Base-by-base conservation (phyloP, 2,888 invertebrate species). In the Drosophila peninsularis region DNA sequence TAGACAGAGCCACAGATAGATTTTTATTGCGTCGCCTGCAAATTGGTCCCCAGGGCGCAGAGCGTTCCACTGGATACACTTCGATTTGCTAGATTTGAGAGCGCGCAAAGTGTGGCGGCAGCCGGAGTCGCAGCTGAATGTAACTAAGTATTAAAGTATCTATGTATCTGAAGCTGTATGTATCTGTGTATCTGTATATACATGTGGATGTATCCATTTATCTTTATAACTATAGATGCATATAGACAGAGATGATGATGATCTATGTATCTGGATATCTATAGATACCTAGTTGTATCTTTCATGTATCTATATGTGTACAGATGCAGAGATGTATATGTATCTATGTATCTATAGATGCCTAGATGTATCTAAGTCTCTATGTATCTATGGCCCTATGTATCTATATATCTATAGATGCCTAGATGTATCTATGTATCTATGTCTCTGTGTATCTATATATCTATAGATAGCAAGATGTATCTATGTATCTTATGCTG, bases 11-110 rank as follows among this genome's bases (percentile, higher is more conserved):
- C 34, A 64, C 34, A 44, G 67, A 72, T 68, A 75, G 49, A 82
- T 70, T 80, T 80, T 84, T 75, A 78, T 63, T 75, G 71, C 74
- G 62, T 67, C 34, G 65, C 52, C 47, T 27, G 57, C 36, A 89
- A 90, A 90, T 87, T 88, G 86, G 77, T 80, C 90, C 78, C 78
- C 53, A 32, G 90, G 90, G 88, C 82, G 80, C 80, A 75, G 65
- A 3, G 55, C 82, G 82, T 87, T 83, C 87, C 82, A 78, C 71
- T 82, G 85, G 77, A 70, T 87, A 72, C 82, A 83, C 82, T 82
- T 86, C 86, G 82, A 82, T 82, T 86, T 83, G 81, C 70, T 83
- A 82, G 83, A 85, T 82, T 82, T 85, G 82, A 85, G 83, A 85
- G 66, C 41, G 58, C 61, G 65, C 80, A 54, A 70, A 73, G 52